Percentiles rank a stretch among this genome's conserved stretches.
phyloP scores from a whole-genome alignment of 2,797 vertebrate genomes.

The Xerus rutilus region DNA sequence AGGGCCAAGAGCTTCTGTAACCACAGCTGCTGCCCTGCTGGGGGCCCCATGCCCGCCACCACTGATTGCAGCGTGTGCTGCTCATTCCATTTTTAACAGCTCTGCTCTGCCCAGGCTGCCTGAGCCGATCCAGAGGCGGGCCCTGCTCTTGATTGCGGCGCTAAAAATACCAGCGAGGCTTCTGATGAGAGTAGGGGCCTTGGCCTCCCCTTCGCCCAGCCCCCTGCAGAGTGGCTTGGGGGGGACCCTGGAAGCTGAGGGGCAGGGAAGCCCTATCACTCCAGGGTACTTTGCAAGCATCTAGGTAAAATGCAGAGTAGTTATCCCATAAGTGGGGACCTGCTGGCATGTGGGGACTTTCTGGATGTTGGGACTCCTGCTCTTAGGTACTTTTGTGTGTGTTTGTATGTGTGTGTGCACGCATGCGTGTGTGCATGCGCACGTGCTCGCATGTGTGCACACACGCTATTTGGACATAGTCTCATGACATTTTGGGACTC shows the following conservation, averaged over 20 bases:
- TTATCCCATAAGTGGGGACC: not conserved
- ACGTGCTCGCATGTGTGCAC: no score
- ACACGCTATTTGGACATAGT: not conserved
- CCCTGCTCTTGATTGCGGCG: slow-evolving; percentile 75
- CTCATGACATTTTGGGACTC: not conserved
- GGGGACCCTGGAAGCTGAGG: no score
- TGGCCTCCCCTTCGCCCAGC: slow-evolving; percentile 45
- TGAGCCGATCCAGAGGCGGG: slow-evolving; percentile 71
- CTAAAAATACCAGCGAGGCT: slow-evolving; percentile 84
- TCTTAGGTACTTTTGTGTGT: not conserved
- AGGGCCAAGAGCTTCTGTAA: slow-evolving; percentile 41
- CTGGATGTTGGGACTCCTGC: not conserved
- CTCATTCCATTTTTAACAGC: slow-evolving; percentile 75
- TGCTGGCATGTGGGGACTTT: not conserved
- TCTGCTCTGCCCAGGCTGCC: slow-evolving; percentile 57
- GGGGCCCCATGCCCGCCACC: slow-evolving; percentile 23
- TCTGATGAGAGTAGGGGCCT: slow-evolving; percentile 70
- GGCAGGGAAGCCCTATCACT: not conserved
- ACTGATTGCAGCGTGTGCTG: slow-evolving; percentile 57
- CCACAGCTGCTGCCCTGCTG: slow-evolving; percentile 74
- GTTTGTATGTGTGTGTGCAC: no score
- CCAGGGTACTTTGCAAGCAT: not conserved
- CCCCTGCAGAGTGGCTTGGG: slow-evolving; percentile 43
- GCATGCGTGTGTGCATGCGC: no score
- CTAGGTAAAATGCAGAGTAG: not conserved